These are phyloP conservation scores for Gobio gobio DNA, from an alignment of 2,113 vertebrate species.

Conservation along the genomic window DNA sequence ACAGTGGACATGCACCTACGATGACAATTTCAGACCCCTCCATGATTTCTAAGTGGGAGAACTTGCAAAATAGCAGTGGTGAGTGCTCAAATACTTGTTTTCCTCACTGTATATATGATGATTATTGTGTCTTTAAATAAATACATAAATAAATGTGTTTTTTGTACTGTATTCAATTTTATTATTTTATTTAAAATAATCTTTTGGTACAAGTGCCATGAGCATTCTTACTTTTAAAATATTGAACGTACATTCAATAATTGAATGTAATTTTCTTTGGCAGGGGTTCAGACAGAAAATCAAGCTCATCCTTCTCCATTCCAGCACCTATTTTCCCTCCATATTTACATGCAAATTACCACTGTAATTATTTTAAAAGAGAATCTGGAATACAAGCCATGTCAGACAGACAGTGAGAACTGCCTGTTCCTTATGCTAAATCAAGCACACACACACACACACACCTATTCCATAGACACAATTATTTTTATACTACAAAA, in stretches of 20 bases:
- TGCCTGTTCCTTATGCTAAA: neutral
- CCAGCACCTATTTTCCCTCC: neutral
- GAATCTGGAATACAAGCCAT: neutral
- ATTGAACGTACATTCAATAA: too few relatives aligned
- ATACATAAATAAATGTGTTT: neutral
- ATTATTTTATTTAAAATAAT: neutral
- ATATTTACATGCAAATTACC: slow-evolving; percentile 15
- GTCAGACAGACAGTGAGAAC: neutral
- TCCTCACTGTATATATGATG: too few relatives aligned
- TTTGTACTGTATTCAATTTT: neutral
- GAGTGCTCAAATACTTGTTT: too few relatives aligned
- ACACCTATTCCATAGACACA: too few relatives aligned
- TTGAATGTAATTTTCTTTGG: neutral
- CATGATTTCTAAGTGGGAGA: too few relatives aligned
- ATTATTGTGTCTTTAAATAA: neutral
- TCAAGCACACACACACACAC: neutral
- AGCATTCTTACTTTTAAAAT: neutral
- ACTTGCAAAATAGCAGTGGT: too few relatives aligned
- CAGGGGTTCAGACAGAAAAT: neutral
- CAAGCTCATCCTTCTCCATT: neutral
- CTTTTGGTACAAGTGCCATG: neutral
- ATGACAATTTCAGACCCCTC: too few relatives aligned
- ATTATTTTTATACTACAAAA: too few relatives aligned
- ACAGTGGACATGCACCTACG: too few relatives aligned
- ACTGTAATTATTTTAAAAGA: neutral